Percentiles rank a stretch among this genome's conserved stretches.
Evolutionary conservation across 1,140 invertebrate species (phyloP).

Genomic region (Anastrepha ludens): DNA sequence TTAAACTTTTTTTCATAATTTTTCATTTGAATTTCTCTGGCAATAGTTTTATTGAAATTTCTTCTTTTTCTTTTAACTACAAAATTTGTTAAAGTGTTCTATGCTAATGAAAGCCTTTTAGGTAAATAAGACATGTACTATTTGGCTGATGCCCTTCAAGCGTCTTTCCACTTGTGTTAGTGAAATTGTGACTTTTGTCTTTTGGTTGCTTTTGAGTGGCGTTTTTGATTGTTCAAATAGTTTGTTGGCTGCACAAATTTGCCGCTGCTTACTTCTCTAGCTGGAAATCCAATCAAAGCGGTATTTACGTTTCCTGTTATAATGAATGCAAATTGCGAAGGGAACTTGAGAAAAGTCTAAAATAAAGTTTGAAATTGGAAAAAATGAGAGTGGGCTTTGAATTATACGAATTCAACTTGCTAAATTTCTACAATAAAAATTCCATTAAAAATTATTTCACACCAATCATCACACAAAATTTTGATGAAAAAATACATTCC

Average conservation of each 20-base stretch:
- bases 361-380: slow-evolving; percentile 32
- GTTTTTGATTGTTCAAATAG: slow-evolving; percentile 14
- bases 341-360: slow-evolving; percentile 22
- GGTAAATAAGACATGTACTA: slow-evolving; percentile 33
- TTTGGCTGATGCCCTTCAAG: background rate
- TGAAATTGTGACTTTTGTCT: slow-evolving; percentile 14
- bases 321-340: slow-evolving; percentile 25
- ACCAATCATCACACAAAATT: background rate
- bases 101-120: slow-evolving; percentile 39
- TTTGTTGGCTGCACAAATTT: background rate
- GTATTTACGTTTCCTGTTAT: slow-evolving; percentile 34
- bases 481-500: background rate
- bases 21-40: background rate
- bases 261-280: background rate
- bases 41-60: background rate
- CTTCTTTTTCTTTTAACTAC: background rate
- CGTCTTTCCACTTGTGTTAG: background rate
- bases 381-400: background rate
- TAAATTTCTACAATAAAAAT: slow-evolving; percentile 4
- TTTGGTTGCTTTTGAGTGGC: slow-evolving; percentile 2
- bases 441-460: background rate
- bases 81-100: slow-evolving; percentile 25
- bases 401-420: background rate
- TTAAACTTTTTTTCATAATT: slow-evolving; percentile 8
- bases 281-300: slow-evolving; percentile 29